These are phyloP conservation scores for Calyptomena viridis DNA, from an alignment of 2,113 vertebrate species.

Conservation along the genomic window DNA sequence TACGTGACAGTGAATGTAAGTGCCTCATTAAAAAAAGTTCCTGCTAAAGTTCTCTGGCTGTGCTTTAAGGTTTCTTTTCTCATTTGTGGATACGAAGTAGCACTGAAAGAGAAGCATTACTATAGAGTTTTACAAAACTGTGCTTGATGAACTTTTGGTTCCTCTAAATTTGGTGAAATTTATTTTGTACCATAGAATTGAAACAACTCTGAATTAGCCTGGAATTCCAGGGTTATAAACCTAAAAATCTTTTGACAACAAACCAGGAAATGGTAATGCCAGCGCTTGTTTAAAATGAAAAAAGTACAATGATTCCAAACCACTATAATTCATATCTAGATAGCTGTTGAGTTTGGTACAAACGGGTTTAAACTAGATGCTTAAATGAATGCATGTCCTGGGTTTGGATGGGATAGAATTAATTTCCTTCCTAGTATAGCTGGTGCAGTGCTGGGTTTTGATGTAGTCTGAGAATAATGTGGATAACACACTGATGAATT, in stretches of 20 bases:
- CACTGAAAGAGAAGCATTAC: not conserved
- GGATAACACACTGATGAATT: not conserved
- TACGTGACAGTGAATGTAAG: not conserved
- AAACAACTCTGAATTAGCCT: not conserved
- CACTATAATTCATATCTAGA: not conserved
- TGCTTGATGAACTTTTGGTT: not conserved
- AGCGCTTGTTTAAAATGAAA: not conserved
- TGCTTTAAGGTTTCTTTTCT: not conserved
- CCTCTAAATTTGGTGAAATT: not conserved
- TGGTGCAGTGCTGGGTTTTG: not conserved
- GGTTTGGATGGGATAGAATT: not conserved
- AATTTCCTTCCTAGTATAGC: not conserved
- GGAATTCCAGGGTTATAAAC: not conserved
- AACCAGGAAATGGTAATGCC: not conserved
- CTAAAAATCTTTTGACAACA: not conserved
- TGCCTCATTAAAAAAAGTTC: constrained; percentile 1
- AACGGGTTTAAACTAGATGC: not conserved
- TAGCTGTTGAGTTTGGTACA: not conserved
- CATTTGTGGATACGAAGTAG: not conserved
- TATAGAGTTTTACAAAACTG: not conserved
- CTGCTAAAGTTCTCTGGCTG: not conserved
- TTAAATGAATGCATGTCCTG: not conserved
- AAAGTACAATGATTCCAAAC: not conserved
- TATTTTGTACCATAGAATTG: not conserved
- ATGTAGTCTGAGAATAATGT: not conserved